Base-by-base conservation (phyloP, 2,888 invertebrate species). In the Hipparchia semele region DNA sequence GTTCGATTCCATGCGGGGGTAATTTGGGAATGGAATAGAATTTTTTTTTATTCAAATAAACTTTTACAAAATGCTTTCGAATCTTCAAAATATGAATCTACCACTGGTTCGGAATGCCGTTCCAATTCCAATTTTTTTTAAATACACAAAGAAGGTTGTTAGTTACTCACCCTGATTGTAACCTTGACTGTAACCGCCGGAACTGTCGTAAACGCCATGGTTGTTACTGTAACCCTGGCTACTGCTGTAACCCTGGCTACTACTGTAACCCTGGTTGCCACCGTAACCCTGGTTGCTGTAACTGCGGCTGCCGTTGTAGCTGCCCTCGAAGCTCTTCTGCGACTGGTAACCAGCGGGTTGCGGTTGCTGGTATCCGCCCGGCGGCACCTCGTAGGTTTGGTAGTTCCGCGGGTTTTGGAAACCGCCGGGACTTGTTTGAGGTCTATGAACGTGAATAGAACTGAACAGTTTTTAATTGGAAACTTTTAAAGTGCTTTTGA, bases 331-430 rank as follows among this genome's bases (percentile, higher is more conserved):
- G 53, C 75, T 74, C 68, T 80, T 76, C 71, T 77, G 79, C 49
- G 80, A 78, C 54, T 76, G 76, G 62, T 79, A 79, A 46, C 77
- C 49, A 68, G 73, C 58, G 12, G 74, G 68, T 66, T 77, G 72
- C 72, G n/a, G 62, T 59, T 84, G 83, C 66, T 77, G 80, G 76
- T 87, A 88, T n/a, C 90, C 90, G 0, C 92, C 91, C 0, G 87
- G 87, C 0, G 90, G 90, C 0, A 90, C 90, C 61, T 90, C 90
- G 75, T 84, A 90, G 0, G 90, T 89, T 82, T 90, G 90, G 77
- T 89, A 91, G 78, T 85, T 87, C 0, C 87, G 82, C 1, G 82
- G 81, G 64, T 83, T 83, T 6, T 84, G 86, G 60, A 83, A 84
- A 75, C 75, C 80, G 2, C 82, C 84, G 2, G 87, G 87, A 49